phyloP scores from a whole-genome alignment of 2,797 vertebrate species.

The Pteronotus mesoamericanus region DNA sequence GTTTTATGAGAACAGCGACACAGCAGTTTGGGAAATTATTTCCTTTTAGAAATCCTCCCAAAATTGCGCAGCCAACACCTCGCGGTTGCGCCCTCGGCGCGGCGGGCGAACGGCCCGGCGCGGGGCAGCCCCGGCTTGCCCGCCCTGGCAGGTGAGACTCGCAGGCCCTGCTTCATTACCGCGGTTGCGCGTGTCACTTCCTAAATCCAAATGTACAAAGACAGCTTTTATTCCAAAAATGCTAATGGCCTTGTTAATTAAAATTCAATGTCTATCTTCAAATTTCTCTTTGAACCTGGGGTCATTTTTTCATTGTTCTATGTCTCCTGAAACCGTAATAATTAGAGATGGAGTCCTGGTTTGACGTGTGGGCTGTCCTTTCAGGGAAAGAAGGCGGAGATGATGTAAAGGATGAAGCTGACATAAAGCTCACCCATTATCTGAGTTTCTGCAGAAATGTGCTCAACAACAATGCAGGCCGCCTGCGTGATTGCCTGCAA shows the following conservation, averaged over 20 bases:
- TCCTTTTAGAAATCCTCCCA: not conserved
- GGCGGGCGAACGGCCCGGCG: too few species aligned
- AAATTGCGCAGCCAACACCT: not conserved
- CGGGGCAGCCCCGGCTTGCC: not conserved
- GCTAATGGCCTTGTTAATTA: slow-evolving; percentile 22
- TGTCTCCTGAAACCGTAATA: not conserved
- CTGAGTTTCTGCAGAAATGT: not conserved
- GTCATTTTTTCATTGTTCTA: not conserved
- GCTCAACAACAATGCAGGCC: not conserved
- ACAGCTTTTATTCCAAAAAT: not conserved
- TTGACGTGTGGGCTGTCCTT: not conserved
- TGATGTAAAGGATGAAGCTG: not conserved
- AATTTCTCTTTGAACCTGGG: slow-evolving; percentile 9
- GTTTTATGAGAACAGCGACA: not conserved
- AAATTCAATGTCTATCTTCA: not conserved
- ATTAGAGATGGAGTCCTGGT: not conserved
- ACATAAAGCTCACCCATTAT: not conserved
- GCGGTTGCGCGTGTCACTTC: not conserved
- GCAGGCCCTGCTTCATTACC: not conserved
- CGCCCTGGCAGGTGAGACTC: not conserved
- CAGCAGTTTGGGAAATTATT: not conserved
- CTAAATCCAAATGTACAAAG: not conserved
- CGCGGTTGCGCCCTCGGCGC: too few species aligned
- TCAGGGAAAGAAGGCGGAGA: not conserved
- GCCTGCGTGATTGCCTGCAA: not conserved